Conservation (phyloP, 1,140 invertebrate species). For the Drosophila nasuta region DNA sequence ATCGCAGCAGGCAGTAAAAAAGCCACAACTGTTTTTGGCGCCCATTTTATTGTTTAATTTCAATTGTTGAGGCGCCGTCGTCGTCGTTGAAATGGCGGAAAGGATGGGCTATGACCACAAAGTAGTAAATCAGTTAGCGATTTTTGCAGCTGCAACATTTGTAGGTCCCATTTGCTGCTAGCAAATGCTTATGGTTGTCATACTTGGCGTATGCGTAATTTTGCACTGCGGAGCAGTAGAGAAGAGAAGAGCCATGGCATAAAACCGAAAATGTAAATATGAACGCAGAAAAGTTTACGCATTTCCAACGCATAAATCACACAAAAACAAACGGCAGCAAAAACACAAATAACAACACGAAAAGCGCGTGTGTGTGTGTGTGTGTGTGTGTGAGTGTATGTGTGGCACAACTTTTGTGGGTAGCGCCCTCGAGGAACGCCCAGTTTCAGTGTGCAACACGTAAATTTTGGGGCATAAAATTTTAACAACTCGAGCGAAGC, state of each 20-base stretch:
- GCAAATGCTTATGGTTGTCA: conserved; percentile 13
- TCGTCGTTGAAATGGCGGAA: background rate
- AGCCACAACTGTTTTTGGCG: conserved; percentile 58
- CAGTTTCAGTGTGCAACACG: conserved; percentile 55
- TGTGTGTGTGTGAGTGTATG: conserved; percentile 3
- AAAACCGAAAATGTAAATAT: conserved; percentile 50
- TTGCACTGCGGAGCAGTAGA: conserved; percentile 14
- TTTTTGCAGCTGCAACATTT: conserved; percentile 37
- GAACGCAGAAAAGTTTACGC: conserved; percentile 61
- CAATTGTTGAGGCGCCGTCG: conserved; percentile 36
- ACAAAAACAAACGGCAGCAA: conserved; percentile 40
- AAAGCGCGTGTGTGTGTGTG: background rate
- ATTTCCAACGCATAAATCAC: conserved; percentile 71
- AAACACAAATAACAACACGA: conserved; percentile 22
- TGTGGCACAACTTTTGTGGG: conserved; percentile 5
- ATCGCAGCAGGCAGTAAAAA: conserved; percentile 16
- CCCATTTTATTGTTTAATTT: conserved; percentile 73
- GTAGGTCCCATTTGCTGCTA: background rate
- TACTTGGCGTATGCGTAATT: conserved; percentile 59
- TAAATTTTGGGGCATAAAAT: conserved; percentile 72
- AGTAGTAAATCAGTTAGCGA: conserved; percentile 51
- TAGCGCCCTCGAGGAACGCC: conserved; percentile 9
- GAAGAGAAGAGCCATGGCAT: conserved; percentile 19
- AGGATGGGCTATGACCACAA: conserved; percentile 30
- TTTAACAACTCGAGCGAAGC: conserved; percentile 62